Evolutionary conservation across 2,797 vertebrate genomes (phyloP), one percentile per base, ranked within the genome.

Genomic region (Cossypha niveicapilla): DNA sequence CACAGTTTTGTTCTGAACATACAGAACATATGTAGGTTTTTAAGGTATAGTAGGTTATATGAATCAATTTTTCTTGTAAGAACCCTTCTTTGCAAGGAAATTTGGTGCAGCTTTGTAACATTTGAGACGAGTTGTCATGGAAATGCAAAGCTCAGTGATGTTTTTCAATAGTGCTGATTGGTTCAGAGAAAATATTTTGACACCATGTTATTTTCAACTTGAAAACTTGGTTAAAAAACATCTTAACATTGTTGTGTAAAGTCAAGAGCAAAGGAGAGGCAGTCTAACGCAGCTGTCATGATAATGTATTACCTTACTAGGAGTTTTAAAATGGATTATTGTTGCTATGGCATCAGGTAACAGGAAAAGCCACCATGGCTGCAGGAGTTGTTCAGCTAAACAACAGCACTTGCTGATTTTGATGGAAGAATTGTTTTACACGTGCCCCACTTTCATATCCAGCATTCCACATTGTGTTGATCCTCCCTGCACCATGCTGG

Each of bases 101-200:
- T 92, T 95, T 96, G 91, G 92, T 94, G 92, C 47, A 81, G 92
- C 94, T 90, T 94, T 95, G 58, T 88, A 97, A 77, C 65, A 71
- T 92, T 80, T 96, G 79, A 96, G 91, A 80, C 1, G 56, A 75
- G 97, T 96, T 96, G 95, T 77, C 97, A 97, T 97, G 92, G 95
- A 83, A 97, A 98, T 96, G 4, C 67, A 92, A 94, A 96, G 60
- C 91, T 97, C 89, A 71, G 57, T 95, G 96, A 96, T 96, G 96
- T 93, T 96, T 96, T 95, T 97, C 96, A 96, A 93, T 97, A 85
- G 90, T 73, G 58, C 83, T 97, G 97, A 97, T 97, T 97, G 95
- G 95, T 90, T 95, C 47, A 51, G 83, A 96, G 97, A 93, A 97
- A 97, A 97, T 96, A 96, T 97, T 97, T 97, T 97, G 93, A 97